Evolutionary conservation across 2,113 vertebrate genomes (phyloP).

Genomic region (Leptobrachium ailaonicum): DNA sequence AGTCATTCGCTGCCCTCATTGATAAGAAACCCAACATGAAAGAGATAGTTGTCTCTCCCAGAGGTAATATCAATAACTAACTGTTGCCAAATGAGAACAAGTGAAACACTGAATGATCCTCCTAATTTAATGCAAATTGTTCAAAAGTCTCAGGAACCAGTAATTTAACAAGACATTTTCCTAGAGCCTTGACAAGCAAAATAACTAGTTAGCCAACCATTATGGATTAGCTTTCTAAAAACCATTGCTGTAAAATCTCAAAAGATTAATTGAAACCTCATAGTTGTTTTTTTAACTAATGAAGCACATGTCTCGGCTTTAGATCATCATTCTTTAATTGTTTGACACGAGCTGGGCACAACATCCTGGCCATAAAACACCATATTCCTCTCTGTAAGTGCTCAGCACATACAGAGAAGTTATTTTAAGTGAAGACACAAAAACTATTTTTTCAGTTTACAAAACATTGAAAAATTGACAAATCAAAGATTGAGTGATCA

Average conservation of each 20-base stretch:
- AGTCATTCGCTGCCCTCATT: conserved; percentile 73
- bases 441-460: too few species aligned
- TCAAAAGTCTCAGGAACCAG: conserved; percentile 12
- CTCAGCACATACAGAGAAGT: too few species aligned
- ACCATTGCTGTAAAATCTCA: neutral
- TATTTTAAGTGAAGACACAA: too few species aligned
- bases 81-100: conserved; percentile 63
- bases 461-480: too few species aligned
- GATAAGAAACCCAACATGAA: conserved; percentile 76
- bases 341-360: too few species aligned
- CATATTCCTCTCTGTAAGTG: too few species aligned
- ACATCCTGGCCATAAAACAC: too few species aligned
- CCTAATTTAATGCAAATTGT: conserved; percentile 57
- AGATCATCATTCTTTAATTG: neutral
- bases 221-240: neutral
- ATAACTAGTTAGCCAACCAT: conserved; percentile 18
- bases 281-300: neutral
- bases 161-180: conserved; percentile 20
- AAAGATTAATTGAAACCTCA: conserved; percentile 6
- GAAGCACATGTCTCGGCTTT: neutral
- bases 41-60: conserved; percentile 70
- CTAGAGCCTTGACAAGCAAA: conserved; percentile 24
- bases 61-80: conserved; percentile 74
- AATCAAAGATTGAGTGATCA: too few species aligned
- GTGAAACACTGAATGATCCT: conserved; percentile 54